Evolutionary conservation across 2,797 vertebrate genomes (phyloP), one percentile per base, ranked within the genome.

Genomic region (Sebastes wilsoni): DNA sequence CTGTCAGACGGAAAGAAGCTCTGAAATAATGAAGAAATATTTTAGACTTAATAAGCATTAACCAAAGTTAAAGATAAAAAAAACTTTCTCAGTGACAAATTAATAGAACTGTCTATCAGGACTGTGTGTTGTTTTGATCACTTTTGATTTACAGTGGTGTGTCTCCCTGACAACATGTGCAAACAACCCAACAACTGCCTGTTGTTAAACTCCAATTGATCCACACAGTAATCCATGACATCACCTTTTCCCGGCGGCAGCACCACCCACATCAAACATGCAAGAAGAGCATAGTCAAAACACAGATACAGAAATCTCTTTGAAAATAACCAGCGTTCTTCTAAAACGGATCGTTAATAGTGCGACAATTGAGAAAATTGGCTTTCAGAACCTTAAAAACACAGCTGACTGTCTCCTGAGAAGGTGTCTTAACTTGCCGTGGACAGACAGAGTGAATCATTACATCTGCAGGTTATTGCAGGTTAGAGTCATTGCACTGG

Each of bases 401-500:
- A 66, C 82, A 52, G 62, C n/a, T 1, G 3, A 74, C 62, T 38
- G 3, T 49, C 42, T 56, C 20, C 14, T 60, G 46, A 52, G 14
- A 77, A 36, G 18, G 54, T 28, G 52, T 36, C 49, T 52, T 65
- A 82, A 68, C 60, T 70, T 58, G 16, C 68, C 12, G 72, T 30
- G 25, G 61, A 72, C 55, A 58, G 61, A 72, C 59, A 58, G 64
- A 79, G 28, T 14, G 74, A 80, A 54, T 87, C 64, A 81, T 67
- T 80, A 60, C 32, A 79, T 72, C 55, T 70, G 46, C 42, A 56
- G 76, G 68, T 84, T 77, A 77, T 23, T 72, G 62, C 65, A 82
- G 72, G 81, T 88, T 67, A 66, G 42, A 87, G 54, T 54, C 22
- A 73, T 25, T 74, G 83, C 68, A 77, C 34, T 66, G 54, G 69